Conservation (phyloP, 2,888 invertebrate species). For the Oxytorus armatus region DNA sequence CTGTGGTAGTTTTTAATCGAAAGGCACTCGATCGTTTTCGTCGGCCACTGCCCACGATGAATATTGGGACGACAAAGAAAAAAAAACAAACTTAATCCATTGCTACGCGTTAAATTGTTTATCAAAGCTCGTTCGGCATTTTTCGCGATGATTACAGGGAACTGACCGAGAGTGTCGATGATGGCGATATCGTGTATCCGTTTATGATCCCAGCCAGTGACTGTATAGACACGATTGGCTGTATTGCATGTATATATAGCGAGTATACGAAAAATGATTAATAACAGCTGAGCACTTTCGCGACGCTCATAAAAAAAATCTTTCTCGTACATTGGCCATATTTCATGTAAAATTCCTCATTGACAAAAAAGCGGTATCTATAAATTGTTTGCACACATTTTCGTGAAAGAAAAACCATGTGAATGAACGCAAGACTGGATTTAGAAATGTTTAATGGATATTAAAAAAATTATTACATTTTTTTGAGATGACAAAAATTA, state of each 20-base stretch:
- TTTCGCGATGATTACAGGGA: conserved; percentile 56
- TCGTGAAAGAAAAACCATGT: too few relatives aligned
- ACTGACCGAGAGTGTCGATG: conserved; percentile 51
- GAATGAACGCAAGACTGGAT: too few relatives aligned
- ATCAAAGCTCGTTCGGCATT: conserved; percentile 48
- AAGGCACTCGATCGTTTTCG: conserved; percentile 23
- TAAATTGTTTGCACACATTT: too few relatives aligned
- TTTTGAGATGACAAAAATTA: too few relatives aligned
- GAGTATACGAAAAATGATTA: conserved; percentile 12
- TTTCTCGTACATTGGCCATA: background rate
- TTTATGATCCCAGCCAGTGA: conserved; percentile 1
- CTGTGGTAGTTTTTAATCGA: conserved; percentile 51
- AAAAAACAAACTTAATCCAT: too few relatives aligned
- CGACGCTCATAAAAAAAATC: conserved; percentile 6
- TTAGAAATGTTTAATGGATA: too few relatives aligned
- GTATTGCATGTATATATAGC: background rate
- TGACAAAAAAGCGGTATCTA: too few relatives aligned
- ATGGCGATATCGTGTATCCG: conserved; percentile 40
- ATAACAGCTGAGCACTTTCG: background rate
- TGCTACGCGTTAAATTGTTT: conserved; percentile 56
- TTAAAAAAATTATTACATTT: too few relatives aligned
- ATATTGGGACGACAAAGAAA: conserved; percentile 29
- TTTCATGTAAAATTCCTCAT: too few relatives aligned
- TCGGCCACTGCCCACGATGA: conserved; percentile 5
- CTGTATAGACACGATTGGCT: too few relatives aligned